Evolutionary conservation across 2,797 vertebrate species (phyloP), one percentile per base, ranked within the genome.

Genomic region (Linurgus olivaceus): DNA sequence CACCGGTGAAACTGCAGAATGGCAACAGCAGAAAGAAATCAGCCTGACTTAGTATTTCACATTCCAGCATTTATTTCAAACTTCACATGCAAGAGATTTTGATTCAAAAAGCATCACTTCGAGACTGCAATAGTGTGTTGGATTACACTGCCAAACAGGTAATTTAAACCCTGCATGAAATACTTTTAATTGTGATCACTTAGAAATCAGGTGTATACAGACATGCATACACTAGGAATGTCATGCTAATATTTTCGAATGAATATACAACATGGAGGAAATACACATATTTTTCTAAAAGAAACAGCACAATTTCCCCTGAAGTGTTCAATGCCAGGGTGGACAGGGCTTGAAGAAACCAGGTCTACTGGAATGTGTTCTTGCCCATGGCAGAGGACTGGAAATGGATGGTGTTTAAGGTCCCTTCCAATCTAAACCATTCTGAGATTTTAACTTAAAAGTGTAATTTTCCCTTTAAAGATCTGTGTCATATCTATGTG

Each of bases 1-100:
- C 94, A 99, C 98, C 3, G 98, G 98, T 42, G 98, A 98, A 95
- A 99, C 99, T 99, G 92, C 16, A 94, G 72, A 91, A 88, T 4
- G 52, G 79, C 88, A 92, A 90, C 35, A 70, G 61, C 31, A 28
- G 73, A 68, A 89, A 73, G 88, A 95, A 90, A 84, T 29, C 28
- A 62, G 48, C 13, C 29, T 3, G 6, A 59, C 42, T 85, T 70
- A 80, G 13, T 31, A 71, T 55, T 37, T 66, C 4, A 47, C 47
- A 59, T 20, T 23, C n/a, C 10, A 61, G 37, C 1, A 0, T 20
- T 23, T 25, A 79, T 45, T 81, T 65, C 78, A 38, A 83, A 50
- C 20, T 63, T 40, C 8, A 13, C 4, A n/a, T 9, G 6, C 40
- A 81, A 59, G 42, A 86, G 25, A 59, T 58, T 76, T 58, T 29